These are phyloP conservation scores for Mimachlamys varia DNA, from an alignment of 2,888 invertebrate species.

Conservation along the genomic window DNA sequence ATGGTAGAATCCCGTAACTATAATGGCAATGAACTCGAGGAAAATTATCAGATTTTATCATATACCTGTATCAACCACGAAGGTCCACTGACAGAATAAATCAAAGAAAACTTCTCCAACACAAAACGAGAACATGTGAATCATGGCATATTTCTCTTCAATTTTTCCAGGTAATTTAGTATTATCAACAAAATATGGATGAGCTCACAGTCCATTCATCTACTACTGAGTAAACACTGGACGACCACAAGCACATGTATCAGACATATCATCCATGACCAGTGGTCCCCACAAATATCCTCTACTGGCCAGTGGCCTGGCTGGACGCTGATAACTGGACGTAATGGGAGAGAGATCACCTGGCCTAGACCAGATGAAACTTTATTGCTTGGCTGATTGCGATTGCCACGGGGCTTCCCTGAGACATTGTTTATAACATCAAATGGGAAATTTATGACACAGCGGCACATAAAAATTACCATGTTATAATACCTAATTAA, in stretches of 20 bases:
- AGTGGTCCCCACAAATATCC: too few species aligned
- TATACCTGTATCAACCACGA: too few species aligned
- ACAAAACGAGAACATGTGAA: neutral
- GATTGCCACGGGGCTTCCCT: neutral
- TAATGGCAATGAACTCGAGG: too few species aligned
- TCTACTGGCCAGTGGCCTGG: neutral
- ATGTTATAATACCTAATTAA: conserved; percentile 34
- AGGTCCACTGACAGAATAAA: neutral
- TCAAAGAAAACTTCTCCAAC: neutral
- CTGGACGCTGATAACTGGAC: neutral
- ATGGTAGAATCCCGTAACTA: too few species aligned
- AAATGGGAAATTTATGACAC: conserved; percentile 16
- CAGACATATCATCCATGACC: neutral
- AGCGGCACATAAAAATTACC: neutral
- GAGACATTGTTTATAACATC: neutral
- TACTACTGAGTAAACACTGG: neutral
- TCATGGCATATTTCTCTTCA: neutral
- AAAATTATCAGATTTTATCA: too few species aligned
- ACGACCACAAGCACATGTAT: neutral
- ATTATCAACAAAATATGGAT: neutral
- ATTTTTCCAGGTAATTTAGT: neutral
- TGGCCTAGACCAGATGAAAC: neutral
- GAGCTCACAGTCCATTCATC: neutral
- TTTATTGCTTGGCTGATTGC: neutral
- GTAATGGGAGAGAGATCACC: neutral